phyloP scores from a whole-genome alignment of 1,140 invertebrate genomes.

The Diorhabda sublineata region DNA sequence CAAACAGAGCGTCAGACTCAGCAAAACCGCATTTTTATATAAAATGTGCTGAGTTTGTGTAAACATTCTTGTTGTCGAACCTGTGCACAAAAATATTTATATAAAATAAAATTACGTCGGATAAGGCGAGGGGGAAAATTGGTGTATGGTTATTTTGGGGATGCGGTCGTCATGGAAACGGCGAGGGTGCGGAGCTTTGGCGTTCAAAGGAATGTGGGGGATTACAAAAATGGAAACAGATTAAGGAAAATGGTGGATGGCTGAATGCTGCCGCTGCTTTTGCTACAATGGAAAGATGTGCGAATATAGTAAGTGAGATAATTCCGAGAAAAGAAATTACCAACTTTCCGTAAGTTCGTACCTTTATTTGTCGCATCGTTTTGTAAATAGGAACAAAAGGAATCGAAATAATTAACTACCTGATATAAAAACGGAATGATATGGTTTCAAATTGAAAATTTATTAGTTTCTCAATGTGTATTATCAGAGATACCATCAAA shows the following conservation, averaged over 20 bases:
- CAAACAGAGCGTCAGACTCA: background rate
- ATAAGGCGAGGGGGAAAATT: constrained; percentile 18
- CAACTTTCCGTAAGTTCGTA: background rate
- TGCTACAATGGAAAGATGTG: constrained; percentile 5
- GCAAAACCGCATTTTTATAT: background rate
- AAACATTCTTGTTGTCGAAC: constrained; percentile 9
- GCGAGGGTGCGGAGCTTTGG: constrained; percentile 14
- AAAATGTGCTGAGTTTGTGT: background rate
- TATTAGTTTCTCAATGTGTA: too few species aligned
- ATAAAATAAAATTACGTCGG: constrained; percentile 18
- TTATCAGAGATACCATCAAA: too few species aligned
- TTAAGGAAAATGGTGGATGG: constrained; percentile 21
- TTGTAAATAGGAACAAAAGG: background rate
- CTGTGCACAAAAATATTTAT: constrained; percentile 19
- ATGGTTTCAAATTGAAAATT: too few species aligned
- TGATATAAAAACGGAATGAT: too few species aligned
- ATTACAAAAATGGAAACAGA: constrained; percentile 24
- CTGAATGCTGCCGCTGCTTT: background rate
- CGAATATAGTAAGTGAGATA: background rate
- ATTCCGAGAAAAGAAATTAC: constrained; percentile 2
- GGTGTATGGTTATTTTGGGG: constrained; percentile 19
- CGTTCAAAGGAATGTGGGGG: constrained; percentile 18
- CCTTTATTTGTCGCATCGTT: background rate
- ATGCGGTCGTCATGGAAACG: constrained; percentile 26
- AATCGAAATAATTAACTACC: background rate